phyloP scores from a whole-genome alignment of 2,113 vertebrate species.

The Psammodynastes pulverulentus region DNA sequence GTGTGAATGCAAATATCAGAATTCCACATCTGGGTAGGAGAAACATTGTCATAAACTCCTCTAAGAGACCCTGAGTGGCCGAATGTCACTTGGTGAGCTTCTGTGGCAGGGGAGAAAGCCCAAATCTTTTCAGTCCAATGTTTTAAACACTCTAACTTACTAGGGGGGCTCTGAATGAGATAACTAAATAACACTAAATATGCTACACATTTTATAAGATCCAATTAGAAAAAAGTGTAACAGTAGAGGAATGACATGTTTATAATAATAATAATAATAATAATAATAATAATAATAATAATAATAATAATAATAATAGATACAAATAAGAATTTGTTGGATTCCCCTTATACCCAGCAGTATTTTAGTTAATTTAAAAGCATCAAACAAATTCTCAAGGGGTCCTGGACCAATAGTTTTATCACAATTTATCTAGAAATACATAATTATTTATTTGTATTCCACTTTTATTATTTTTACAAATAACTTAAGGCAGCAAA shows the following conservation, averaged over 20 bases:
- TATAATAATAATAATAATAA: not conserved
- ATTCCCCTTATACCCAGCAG: not conserved
- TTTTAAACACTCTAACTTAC: not conserved
- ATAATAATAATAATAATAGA: not conserved
- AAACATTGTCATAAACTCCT: not conserved
- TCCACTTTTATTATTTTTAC: too few relatives aligned
- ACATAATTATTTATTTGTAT: not conserved
- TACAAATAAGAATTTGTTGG: not conserved
- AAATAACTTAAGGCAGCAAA: too few relatives aligned
- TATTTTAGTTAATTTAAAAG: not conserved
- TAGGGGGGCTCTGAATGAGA: not conserved
- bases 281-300: too few relatives aligned
- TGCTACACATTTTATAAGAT: not conserved
- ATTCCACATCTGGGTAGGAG: too few relatives aligned
- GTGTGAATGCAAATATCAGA: too few relatives aligned
- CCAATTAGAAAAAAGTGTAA: not conserved
- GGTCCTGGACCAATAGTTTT: not conserved
- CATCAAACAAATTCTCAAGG: not conserved
- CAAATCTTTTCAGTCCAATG: not conserved
- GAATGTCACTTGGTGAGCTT: not conserved
- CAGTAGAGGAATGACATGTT: not conserved
- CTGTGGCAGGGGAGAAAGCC: not conserved
- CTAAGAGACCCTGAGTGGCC: not conserved
- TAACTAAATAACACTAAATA: not conserved
- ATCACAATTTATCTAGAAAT: not conserved